These are phyloP conservation scores for Andrena fulva DNA, from an alignment of 2,888 invertebrate species.

Conservation along the genomic window DNA sequence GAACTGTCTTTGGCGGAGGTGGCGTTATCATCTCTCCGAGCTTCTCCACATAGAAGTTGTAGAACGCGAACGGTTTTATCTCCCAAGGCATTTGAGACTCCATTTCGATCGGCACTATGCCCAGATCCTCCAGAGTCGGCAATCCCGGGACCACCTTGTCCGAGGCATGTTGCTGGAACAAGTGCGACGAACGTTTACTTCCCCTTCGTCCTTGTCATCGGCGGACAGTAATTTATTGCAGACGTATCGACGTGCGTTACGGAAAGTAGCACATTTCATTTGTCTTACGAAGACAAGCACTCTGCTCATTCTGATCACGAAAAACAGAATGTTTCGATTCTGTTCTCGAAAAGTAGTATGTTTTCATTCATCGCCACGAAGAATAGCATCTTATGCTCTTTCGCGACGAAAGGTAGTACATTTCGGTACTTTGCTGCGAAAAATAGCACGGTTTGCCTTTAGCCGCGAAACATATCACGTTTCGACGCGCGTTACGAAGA, in stretches of 20 bases:
- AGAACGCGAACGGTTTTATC: constrained; percentile 89
- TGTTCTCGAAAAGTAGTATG: too few relatives aligned
- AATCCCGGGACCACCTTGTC: constrained; percentile 88
- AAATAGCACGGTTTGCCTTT: too few relatives aligned
- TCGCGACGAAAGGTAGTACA: too few relatives aligned
- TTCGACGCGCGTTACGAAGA: too few relatives aligned
- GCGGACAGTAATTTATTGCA: neutral
- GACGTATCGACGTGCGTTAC: neutral
- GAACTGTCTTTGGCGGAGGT: constrained; percentile 86
- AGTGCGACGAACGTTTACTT: neutral
- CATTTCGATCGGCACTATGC: constrained; percentile 90
- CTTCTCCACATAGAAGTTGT: constrained; percentile 90
- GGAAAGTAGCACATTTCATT: too few relatives aligned
- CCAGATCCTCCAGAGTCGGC: constrained; percentile 95
- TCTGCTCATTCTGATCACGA: too few relatives aligned
- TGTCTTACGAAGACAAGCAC: too few relatives aligned
- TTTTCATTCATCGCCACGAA: too few relatives aligned
- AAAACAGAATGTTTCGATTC: too few relatives aligned
- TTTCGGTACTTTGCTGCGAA: too few relatives aligned
- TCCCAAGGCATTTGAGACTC: constrained; percentile 95
- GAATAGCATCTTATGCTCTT: too few relatives aligned
- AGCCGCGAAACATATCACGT: too few relatives aligned
- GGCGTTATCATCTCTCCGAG: constrained; percentile 91
- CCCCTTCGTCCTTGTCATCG: neutral
- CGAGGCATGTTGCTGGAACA: constrained; percentile 90